A percentile compares a stretch with the other conserved stretches of the same genome.
phyloP scores from a whole-genome alignment of 2,888 invertebrate genomes.

The Polymixis flavicincta region DNA sequence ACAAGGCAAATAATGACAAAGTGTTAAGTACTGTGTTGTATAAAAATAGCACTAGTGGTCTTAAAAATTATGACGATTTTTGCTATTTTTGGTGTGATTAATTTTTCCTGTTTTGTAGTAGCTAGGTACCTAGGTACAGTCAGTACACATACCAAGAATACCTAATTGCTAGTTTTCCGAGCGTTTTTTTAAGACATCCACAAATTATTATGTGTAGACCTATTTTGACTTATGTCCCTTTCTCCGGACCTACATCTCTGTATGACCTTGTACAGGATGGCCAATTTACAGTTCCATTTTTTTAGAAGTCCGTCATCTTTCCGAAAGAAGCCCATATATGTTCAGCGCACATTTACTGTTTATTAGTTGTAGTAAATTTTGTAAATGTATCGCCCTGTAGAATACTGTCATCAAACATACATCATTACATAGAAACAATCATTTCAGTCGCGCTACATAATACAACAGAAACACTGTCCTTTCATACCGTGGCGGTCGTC shows the following conservation, averaged over 20 bases:
- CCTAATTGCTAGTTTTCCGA: not conserved
- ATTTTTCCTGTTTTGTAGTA: not conserved
- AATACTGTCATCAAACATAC: not conserved
- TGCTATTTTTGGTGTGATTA: not conserved
- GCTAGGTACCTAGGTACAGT: too few relatives aligned
- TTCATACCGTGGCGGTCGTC: not conserved
- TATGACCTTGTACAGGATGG: too few relatives aligned
- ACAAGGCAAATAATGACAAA: not conserved
- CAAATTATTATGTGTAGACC: not conserved
- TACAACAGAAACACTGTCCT: constrained; percentile 1
- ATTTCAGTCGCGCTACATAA: not conserved
- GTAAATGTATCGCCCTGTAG: too few relatives aligned
- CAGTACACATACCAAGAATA: not conserved
- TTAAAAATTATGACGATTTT: not conserved
- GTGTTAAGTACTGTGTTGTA: not conserved
- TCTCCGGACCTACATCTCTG: not conserved
- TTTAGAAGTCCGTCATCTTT: too few relatives aligned
- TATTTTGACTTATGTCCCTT: not conserved
- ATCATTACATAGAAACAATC: not conserved
- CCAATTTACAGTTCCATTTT: too few relatives aligned
- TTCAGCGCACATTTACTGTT: too few relatives aligned
- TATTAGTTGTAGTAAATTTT: too few relatives aligned
- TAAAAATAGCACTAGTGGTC: not conserved
- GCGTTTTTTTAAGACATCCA: not conserved
- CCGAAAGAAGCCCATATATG: too few relatives aligned